phyloP scores from a whole-genome alignment of 1,140 invertebrate species.

The Chlorops oryzae region DNA sequence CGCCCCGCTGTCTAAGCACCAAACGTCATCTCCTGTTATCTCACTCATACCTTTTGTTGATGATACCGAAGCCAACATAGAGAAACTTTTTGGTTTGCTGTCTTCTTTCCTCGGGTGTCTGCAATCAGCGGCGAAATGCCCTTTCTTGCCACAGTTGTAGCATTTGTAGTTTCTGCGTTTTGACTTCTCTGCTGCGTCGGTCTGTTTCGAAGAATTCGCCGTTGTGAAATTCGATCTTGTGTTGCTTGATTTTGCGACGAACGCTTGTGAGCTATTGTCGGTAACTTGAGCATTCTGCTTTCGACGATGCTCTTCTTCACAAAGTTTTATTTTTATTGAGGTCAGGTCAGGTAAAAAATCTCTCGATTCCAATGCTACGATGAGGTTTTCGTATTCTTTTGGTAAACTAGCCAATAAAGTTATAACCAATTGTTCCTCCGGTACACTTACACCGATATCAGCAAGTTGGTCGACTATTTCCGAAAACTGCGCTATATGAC shows the following conservation, averaged over 20 bases:
- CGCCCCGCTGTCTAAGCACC: constrained; percentile 11
- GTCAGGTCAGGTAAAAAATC: constrained; percentile 10
- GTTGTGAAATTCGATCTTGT: background rate
- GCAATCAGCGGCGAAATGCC: background rate
- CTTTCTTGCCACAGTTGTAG: background rate
- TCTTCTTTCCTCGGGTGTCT: background rate
- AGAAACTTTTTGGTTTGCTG: background rate
- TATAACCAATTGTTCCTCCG: constrained; percentile 13
- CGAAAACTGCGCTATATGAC: constrained; percentile 6
- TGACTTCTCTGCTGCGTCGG: background rate
- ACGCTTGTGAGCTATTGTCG: background rate
- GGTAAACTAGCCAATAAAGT: constrained; percentile 8
- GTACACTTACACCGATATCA: constrained; percentile 8
- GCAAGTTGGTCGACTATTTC: constrained; percentile 11
- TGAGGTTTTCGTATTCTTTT: constrained; percentile 13
- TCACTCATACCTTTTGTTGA: background rate
- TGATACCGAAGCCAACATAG: background rate
- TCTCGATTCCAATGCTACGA: constrained; percentile 14
- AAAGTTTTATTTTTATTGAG: constrained; percentile 9
- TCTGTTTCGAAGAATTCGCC: background rate
- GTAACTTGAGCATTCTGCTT: background rate
- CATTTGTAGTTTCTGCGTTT: no score
- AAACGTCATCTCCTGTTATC: constrained; percentile 2
- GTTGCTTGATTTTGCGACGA: background rate
- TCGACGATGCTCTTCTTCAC: constrained; percentile 12